Evolutionary conservation across 2,888 invertebrate species (phyloP).

Genomic region (Encarsia formosa): DNA sequence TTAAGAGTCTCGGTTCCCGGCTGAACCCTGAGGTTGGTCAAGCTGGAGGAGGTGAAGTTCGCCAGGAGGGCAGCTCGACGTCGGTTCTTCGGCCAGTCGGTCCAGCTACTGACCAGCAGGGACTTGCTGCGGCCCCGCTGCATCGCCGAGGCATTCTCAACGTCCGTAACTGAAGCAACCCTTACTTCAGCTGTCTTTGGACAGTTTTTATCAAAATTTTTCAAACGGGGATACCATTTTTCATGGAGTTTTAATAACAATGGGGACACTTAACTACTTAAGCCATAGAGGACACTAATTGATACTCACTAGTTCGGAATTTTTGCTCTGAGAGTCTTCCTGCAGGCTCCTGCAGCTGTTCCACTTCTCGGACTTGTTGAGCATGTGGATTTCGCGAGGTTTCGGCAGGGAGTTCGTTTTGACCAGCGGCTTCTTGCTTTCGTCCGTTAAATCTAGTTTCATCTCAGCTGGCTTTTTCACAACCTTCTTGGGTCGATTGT

Average conservation of each 20-base stretch:
- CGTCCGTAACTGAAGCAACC: constrained; percentile 31
- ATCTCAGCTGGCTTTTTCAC: constrained; percentile 21
- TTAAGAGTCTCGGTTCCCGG: constrained; percentile 30
- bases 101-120: constrained; percentile 31
- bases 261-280: too few relatives aligned
- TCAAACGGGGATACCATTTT: too few relatives aligned
- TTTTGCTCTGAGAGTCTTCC: constrained; percentile 23
- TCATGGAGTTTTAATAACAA: too few relatives aligned
- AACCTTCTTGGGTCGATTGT: constrained; percentile 29
- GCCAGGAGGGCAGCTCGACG: constrained; percentile 26
- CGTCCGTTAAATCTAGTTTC: constrained; percentile 28
- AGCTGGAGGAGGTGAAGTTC: constrained; percentile 41
- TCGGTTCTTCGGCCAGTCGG: constrained; percentile 25
- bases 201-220: too few relatives aligned
- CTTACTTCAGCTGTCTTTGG: constrained; percentile 21
- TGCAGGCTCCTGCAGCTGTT: constrained; percentile 44
- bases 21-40: constrained; percentile 40
- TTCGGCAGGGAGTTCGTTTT: background rate
- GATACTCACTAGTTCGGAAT: constrained; percentile 11
- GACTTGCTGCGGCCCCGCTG: constrained; percentile 32
- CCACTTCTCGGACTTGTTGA: constrained; percentile 36
- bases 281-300: too few relatives aligned
- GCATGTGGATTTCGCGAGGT: constrained; percentile 5
- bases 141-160: constrained; percentile 35
- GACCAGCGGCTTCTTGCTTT: constrained; percentile 30